Evolutionary conservation across 2,113 vertebrate species (phyloP).

Genomic region (Cyanocitta stelleri): DNA sequence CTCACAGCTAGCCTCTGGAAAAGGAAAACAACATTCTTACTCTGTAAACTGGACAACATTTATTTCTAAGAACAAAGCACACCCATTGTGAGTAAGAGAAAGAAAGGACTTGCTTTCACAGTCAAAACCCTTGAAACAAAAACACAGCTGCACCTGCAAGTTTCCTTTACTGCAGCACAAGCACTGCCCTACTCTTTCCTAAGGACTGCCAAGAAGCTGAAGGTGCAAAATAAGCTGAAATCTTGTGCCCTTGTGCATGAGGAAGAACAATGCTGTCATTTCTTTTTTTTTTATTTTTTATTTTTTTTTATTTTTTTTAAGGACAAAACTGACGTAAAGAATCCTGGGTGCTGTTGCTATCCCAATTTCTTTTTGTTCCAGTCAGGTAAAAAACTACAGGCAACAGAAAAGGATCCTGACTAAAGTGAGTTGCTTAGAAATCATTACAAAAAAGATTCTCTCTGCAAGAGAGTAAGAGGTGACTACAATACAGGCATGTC

Average conservation of each 20-base stretch:
- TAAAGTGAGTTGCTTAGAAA: not conserved
- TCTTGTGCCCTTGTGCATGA: not conserved
- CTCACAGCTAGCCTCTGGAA: constrained; percentile 8
- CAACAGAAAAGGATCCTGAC: not conserved
- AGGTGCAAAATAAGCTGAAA: not conserved
- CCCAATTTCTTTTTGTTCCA: not conserved
- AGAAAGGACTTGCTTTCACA: not conserved
- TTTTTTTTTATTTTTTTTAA: no score
- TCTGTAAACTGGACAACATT: constrained; percentile 36
- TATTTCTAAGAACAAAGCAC: constrained; percentile 46
- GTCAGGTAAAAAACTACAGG: not conserved
- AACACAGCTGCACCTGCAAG: constrained; percentile 48
- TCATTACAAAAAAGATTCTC: not conserved
- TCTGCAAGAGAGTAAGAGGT: not conserved
- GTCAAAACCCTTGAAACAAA: not conserved
- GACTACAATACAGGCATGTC: accelerated
- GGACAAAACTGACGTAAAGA: not conserved
- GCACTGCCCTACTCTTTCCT: not conserved
- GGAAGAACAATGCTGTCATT: not conserved
- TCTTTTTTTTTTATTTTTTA: not conserved
- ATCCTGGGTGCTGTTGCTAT: not conserved
- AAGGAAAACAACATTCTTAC: not conserved
- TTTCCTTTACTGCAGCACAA: not conserved
- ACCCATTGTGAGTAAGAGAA: not conserved
- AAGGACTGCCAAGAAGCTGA: not conserved